These are phyloP conservation scores for Heliconius aoede DNA, from an alignment of 2,888 invertebrate species.

Conservation along the genomic window DNA sequence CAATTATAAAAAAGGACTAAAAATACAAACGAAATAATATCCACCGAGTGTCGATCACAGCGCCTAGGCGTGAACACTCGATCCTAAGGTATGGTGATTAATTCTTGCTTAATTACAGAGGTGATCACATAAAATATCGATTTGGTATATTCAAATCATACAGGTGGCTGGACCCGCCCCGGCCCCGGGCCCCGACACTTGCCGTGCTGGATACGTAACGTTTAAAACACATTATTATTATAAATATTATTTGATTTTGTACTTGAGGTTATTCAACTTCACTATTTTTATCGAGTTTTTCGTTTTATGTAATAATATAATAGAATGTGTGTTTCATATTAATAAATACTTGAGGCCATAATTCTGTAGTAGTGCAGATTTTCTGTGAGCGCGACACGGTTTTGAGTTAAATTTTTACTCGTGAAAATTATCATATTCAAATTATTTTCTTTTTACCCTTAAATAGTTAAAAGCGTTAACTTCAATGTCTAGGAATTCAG, in stretches of 20 bases:
- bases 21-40: constrained; percentile 31
- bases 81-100: constrained; percentile 62
- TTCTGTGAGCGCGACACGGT: background rate
- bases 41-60: constrained; percentile 62
- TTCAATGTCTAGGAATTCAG: too few relatives aligned
- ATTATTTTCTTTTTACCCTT: too few relatives aligned
- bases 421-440: too few relatives aligned
- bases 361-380: background rate
- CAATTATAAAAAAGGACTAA: background rate
- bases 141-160: constrained; percentile 75
- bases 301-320: background rate
- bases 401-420: background rate
- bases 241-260: constrained; percentile 37
- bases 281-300: background rate
- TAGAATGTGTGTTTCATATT: background rate
- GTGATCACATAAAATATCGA: constrained; percentile 79
- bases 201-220: constrained; percentile 45
- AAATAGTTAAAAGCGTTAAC: too few relatives aligned
- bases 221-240: constrained; percentile 35
- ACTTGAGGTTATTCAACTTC: constrained; percentile 28
- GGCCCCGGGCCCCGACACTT: constrained; percentile 70
- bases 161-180: constrained; percentile 77
- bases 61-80: constrained; percentile 72
- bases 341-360: background rate
- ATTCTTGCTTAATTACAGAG: constrained; percentile 78